These are phyloP conservation scores for Hyalella azteca DNA, from an alignment of 2,888 invertebrate genomes.

Conservation along the genomic window DNA sequence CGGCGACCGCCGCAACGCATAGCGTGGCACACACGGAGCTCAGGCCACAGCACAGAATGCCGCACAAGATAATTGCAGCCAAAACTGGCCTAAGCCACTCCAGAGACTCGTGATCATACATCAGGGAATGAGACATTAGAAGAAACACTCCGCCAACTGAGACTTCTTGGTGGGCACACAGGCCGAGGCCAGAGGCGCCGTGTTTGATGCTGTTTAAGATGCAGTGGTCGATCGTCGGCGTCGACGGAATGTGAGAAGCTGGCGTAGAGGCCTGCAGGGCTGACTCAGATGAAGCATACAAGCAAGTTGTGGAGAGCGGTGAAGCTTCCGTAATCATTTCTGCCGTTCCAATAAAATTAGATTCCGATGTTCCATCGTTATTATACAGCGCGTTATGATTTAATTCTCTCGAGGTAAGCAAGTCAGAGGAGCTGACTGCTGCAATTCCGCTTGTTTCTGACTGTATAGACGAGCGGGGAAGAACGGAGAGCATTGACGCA, in stretches of 20 bases:
- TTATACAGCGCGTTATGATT: too few species aligned
- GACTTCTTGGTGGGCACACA: background rate
- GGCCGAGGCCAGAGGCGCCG: background rate
- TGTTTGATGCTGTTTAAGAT: background rate
- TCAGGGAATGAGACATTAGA: conserved; percentile 1
- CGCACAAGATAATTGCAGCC: background rate
- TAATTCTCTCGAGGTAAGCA: too few species aligned
- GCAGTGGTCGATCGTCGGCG: background rate
- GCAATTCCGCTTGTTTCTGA: too few species aligned
- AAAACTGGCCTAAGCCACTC: conserved; percentile 11
- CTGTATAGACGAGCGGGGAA: too few species aligned
- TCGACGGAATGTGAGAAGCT: background rate
- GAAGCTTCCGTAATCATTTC: background rate
- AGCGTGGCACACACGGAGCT: background rate
- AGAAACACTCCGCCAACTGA: conserved; percentile 11
- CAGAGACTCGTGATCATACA: background rate
- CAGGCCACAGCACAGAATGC: background rate
- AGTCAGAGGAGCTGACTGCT: too few species aligned
- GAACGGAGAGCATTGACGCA: too few species aligned
- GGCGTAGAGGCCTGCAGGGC: background rate
- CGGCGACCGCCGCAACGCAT: conserved; percentile 1
- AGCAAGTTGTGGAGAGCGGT: background rate
- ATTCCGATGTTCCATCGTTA: too few species aligned
- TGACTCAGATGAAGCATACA: background rate
- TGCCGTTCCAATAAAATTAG: background rate